phyloP scores from a whole-genome alignment of 2,113 vertebrate genomes.

The Mobula hypostoma region DNA sequence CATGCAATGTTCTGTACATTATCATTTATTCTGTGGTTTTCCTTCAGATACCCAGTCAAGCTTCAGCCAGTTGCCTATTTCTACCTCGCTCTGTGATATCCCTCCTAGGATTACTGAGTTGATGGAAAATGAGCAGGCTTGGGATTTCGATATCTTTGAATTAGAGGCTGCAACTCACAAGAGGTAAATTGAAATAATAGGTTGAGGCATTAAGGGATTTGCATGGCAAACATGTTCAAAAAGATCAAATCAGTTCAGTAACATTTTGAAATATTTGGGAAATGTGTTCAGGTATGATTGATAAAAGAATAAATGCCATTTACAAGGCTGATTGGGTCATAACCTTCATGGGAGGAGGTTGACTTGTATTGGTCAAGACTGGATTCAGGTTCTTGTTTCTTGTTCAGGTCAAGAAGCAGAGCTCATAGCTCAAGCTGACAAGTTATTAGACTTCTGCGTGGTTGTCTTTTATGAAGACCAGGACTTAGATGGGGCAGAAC shows the following conservation, averaged over 20 bases:
- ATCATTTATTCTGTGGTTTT: conserved; percentile 17
- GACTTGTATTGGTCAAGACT: background rate
- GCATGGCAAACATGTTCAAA: background rate
- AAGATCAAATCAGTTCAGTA: background rate
- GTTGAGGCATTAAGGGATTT: background rate
- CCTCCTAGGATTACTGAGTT: conserved; percentile 77
- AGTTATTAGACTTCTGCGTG: background rate
- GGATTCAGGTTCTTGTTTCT: background rate
- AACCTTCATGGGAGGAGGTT: background rate
- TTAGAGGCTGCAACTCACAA: conserved; percentile 86
- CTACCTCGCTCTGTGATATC: conserved; percentile 74
- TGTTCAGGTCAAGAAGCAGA: background rate
- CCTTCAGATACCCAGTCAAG: conserved; percentile 70
- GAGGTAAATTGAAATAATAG: conserved; percentile 55
- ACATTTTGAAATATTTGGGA: background rate
- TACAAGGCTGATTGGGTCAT: background rate
- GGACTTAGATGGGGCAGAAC: no score
- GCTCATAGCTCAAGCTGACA: no score
- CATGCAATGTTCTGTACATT: background rate
- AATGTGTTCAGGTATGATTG: background rate
- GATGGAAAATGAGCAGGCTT: conserved; percentile 86
- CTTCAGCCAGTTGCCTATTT: conserved; percentile 60
- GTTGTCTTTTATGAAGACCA: background rate
- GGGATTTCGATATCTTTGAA: conserved; percentile 93
- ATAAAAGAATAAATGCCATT: background rate